Percentiles rank a stretch among this genome's conserved stretches.
These are phyloP conservation scores for Caenorhabditis parvicauda DNA, from an alignment of 2,888 invertebrate species.

Conservation along the genomic window DNA sequence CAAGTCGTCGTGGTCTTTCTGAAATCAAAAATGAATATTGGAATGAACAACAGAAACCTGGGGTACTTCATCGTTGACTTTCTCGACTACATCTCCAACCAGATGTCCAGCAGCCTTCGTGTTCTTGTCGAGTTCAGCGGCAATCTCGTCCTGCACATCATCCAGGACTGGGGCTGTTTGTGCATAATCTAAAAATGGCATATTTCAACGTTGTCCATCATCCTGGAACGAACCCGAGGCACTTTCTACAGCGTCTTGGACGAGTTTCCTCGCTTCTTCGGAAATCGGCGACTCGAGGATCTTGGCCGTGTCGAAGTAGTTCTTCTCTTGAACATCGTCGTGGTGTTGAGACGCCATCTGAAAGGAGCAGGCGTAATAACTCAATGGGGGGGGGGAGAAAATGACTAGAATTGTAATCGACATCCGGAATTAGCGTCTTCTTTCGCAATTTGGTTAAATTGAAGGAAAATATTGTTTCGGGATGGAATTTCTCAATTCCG, in stretches of 20 bases:
- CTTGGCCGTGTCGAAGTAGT: slow-evolving; percentile 21
- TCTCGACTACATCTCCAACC: background rate
- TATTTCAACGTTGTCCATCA: too few species aligned
- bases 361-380: slow-evolving; percentile 1
- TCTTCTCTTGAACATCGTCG: slow-evolving; percentile 32
- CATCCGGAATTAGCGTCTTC: too few species aligned
- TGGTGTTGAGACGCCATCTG: slow-evolving; percentile 30
- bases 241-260: slow-evolving; percentile 23
- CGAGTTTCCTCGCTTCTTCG: slow-evolving; percentile 24
- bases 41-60: too few species aligned
- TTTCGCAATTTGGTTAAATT: too few species aligned
- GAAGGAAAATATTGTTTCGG: too few species aligned
- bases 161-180: too few species aligned
- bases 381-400: background rate
- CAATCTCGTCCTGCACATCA: too few species aligned
- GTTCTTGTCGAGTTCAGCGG: too few species aligned
- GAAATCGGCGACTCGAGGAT: slow-evolving; percentile 26
- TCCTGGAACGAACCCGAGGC: slow-evolving; percentile 14
- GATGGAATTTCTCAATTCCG: too few species aligned
- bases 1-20: too few species aligned
- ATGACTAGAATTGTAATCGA: background rate
- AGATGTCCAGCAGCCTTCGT: background rate
- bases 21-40: too few species aligned
- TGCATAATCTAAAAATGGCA: too few species aligned
- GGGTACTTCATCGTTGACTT: slow-evolving; percentile 1